Percentiles rank a stretch among this genome's conserved stretches.
phyloP scores from a whole-genome alignment of 2,113 vertebrate species.

The Uria aalge region DNA sequence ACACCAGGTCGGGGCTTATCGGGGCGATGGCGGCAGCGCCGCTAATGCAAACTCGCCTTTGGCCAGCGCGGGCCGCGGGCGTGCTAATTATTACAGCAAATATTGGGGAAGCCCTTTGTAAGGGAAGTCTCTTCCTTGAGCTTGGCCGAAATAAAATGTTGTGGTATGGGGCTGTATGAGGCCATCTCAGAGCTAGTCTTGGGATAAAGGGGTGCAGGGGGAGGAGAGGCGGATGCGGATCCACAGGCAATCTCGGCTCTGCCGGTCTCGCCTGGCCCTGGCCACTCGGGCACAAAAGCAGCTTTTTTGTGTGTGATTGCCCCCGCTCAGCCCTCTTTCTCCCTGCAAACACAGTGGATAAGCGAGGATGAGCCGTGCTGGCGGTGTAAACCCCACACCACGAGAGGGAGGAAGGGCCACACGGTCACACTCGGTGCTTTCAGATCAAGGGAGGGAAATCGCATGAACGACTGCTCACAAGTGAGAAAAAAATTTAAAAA shows the following conservation, averaged over 20 bases:
- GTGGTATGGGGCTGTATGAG: neutral
- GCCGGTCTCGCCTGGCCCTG: rapidly evolving
- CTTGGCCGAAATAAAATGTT: neutral
- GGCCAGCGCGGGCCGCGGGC: neutral
- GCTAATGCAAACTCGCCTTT: neutral
- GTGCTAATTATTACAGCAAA: neutral
- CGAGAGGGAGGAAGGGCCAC: neutral
- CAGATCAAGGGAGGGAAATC: neutral
- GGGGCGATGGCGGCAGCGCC: neutral
- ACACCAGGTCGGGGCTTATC: constrained; percentile 30
- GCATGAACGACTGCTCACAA: neutral
- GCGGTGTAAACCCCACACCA: neutral
- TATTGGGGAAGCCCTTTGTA: neutral
- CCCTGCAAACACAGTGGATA: rapidly evolving
- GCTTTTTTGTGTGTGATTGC: rapidly evolving
- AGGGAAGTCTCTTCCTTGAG: neutral
- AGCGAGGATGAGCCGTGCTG: neutral
- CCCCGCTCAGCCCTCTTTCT: neutral
- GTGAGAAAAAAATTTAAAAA: neutral
- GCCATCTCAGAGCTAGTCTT: neutral
- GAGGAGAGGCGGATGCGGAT: neutral
- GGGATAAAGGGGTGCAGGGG: rapidly evolving
- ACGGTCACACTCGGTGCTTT: rapidly evolving
- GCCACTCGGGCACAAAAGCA: neutral
- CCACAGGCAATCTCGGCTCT: rapidly evolving